Evolutionary conservation across 2,797 vertebrate species (phyloP).

Genomic region (Tarsius wallacei): DNA sequence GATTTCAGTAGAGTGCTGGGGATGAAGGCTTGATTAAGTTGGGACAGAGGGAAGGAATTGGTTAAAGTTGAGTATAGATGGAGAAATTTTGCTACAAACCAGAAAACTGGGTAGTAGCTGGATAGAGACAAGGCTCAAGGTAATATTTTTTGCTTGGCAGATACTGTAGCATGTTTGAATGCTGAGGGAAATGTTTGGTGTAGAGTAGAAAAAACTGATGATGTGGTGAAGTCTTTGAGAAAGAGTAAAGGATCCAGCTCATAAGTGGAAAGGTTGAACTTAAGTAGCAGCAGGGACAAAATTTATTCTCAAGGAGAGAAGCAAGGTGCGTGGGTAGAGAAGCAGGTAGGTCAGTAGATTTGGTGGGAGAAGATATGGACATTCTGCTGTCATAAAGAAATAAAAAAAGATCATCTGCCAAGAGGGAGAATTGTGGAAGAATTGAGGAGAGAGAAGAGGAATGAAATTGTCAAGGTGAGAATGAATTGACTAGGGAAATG

Average conservation of each 20-base stretch:
- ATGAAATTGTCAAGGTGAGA: background rate
- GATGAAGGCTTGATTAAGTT: background rate
- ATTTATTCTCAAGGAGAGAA: background rate
- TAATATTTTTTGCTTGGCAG: constrained; percentile 2
- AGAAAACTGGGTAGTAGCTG: background rate
- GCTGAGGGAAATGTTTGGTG: background rate
- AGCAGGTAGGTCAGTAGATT: background rate
- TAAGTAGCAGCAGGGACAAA: background rate
- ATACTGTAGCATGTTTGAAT: background rate
- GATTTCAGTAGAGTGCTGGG: constrained; percentile 24
- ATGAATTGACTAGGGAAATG: background rate
- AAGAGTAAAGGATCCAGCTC: background rate
- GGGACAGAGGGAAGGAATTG: constrained; percentile 1
- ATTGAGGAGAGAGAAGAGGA: background rate
- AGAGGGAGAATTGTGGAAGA: background rate
- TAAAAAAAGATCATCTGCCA: background rate
- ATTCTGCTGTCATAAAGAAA: constrained; percentile 12
- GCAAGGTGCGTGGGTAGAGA: background rate
- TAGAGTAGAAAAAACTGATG: constrained; percentile 50
- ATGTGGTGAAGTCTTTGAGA: constrained; percentile 19
- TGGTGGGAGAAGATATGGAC: background rate
- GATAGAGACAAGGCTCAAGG: background rate
- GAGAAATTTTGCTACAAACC: constrained; percentile 27
- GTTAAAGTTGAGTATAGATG: background rate
- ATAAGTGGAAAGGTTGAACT: background rate